These are phyloP conservation scores for Pocillopora verrucosa DNA, from an alignment of 64 coral and sea anemone species.

Conservation along the genomic window DNA sequence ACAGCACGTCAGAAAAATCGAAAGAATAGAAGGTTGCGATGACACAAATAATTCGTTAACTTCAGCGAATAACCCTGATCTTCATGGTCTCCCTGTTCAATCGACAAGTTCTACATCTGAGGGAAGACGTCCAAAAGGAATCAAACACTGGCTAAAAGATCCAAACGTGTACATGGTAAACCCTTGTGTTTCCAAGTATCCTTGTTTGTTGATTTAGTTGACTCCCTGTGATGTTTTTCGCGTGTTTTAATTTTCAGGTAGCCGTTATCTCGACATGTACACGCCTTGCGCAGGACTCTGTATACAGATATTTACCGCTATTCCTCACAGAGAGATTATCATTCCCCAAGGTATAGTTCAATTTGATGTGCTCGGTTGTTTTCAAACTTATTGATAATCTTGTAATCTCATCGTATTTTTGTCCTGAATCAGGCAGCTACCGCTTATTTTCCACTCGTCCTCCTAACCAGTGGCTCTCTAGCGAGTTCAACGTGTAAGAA, in stretches of 20 bases:
- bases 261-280: not conserved
- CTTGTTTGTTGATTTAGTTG: too few species aligned
- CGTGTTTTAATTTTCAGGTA: not conserved
- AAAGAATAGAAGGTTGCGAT: too few species aligned
- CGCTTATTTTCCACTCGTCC: too few species aligned
- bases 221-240: not conserved
- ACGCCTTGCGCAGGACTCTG: constrained; percentile 2
- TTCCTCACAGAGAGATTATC: not conserved
- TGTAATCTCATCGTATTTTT: too few species aligned
- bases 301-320: constrained; percentile 4
- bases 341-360: not conserved
- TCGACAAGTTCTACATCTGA: not conserved
- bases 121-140: not conserved
- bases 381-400: too few species aligned
- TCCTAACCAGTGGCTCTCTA: not conserved
- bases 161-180: not conserved
- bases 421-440: too few species aligned
- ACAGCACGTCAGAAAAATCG: too few species aligned
- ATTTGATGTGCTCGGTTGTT: not conserved
- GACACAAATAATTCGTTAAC: not conserved
- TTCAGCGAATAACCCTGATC: not conserved
- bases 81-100: not conserved
- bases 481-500: not conserved
- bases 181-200: not conserved
- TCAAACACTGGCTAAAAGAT: not conserved